Conservation (phyloP, 2,888 invertebrate species). For the Limnephilus rhombicus region DNA sequence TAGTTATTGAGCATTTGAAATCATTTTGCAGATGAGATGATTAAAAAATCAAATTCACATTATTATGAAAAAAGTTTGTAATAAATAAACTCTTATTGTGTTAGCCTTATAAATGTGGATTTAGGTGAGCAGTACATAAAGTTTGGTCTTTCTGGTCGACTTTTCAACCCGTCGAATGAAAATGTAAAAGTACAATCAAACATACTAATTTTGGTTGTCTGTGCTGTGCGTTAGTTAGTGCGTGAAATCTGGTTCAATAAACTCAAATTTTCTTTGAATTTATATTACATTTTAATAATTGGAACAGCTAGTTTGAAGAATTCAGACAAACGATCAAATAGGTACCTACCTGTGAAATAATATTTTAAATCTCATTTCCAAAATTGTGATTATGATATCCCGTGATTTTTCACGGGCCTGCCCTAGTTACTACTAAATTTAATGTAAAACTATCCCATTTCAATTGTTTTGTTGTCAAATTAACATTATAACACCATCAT, state of each 20-base stretch:
- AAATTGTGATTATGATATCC: too few relatives aligned
- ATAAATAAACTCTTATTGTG: background rate
- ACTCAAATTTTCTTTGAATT: too few relatives aligned
- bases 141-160: background rate
- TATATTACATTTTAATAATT: too few relatives aligned
- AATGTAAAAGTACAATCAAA: background rate
- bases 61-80: background rate
- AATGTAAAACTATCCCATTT: background rate
- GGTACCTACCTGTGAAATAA: too few relatives aligned
- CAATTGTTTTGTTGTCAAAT: background rate
- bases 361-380: too few relatives aligned
- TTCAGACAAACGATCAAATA: too few relatives aligned
- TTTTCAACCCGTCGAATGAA: background rate
- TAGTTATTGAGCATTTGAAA: background rate
- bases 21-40: background rate
- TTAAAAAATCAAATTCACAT: background rate
- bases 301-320: too few relatives aligned
- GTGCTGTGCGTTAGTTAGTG: too few relatives aligned
- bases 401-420: too few relatives aligned
- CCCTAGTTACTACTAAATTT: too few relatives aligned
- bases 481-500: background rate
- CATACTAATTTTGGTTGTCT: too few relatives aligned
- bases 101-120: background rate
- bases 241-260: too few relatives aligned
- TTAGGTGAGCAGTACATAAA: background rate